Conservation (phyloP, 2,888 invertebrate genomes). For the Dasysyrphus tricinctus region DNA sequence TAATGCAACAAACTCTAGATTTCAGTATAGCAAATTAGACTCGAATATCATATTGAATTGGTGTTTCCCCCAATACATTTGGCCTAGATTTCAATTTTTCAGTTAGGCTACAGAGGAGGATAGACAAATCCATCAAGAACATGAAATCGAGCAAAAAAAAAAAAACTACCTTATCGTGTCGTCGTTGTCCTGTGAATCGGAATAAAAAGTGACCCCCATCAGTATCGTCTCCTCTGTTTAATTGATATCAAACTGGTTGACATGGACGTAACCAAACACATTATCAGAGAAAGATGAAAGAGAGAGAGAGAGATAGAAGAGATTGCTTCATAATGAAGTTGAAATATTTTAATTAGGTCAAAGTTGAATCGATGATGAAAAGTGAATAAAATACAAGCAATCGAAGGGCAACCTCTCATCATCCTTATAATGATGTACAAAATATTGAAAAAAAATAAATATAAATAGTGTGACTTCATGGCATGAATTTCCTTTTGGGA, state of each 20-base stretch:
- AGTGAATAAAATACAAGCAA: not conserved
- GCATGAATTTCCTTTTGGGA: no score
- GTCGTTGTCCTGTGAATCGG: not conserved
- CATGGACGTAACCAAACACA: not conserved
- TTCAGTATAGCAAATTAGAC: not conserved
- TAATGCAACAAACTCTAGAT: not conserved
- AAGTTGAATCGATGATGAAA: slow-evolving; percentile 50
- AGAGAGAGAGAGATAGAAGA: no score
- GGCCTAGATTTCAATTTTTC: slow-evolving; percentile 23
- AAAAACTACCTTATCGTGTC: slow-evolving; percentile 10
- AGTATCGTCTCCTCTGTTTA: slow-evolving; percentile 6
- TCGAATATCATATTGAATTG: not conserved
- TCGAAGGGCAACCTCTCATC: not conserved
- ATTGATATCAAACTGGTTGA: slow-evolving; percentile 13
- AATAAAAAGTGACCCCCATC: not conserved
- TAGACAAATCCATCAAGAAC: slow-evolving; percentile 23
- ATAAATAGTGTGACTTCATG: no score
- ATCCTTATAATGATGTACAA: not conserved
- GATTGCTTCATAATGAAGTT: slow-evolving; percentile 11
- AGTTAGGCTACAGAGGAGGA: slow-evolving; percentile 6
- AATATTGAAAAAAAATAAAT: not conserved
- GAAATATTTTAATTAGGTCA: slow-evolving; percentile 51
- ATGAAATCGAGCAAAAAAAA: slow-evolving; percentile 17
- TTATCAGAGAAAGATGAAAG: not conserved
- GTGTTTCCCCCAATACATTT: not conserved